Evolutionary conservation across 2,113 vertebrate genomes (phyloP).

Genomic region (Nannobrachium achirus): DNA sequence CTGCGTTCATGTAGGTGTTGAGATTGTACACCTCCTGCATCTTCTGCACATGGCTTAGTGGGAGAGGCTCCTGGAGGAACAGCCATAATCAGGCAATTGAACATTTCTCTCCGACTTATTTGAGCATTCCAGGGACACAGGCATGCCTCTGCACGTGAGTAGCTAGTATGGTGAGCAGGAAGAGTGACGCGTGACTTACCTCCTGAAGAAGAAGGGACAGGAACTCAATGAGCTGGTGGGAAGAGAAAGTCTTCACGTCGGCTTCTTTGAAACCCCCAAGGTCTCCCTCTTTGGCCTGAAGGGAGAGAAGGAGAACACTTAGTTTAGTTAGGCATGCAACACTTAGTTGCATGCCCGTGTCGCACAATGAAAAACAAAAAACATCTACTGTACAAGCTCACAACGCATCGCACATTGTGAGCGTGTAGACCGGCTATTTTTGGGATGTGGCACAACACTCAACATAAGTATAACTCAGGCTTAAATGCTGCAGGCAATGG

Average conservation of each 20-base stretch:
- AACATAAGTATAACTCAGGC: no score
- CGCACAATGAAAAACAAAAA: no score
- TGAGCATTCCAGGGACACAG: no score
- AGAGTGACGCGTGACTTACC: no score
- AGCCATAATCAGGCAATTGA: background rate
- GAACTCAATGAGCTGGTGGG: conserved; percentile 92
- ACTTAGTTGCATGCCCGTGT: no score
- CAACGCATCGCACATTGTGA: no score
- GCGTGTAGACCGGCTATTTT: no score
- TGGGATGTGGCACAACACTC: no score
- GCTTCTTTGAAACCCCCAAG: conserved; percentile 80
- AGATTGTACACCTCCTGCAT: conserved; percentile 94
- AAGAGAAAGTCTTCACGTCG: conserved; percentile 88
- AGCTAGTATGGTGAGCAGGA: no score
- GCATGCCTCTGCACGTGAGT: no score
- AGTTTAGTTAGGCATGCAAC: no score
- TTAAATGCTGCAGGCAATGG: background rate
- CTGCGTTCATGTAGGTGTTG: conserved; percentile 86
- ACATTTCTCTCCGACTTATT: background rate
- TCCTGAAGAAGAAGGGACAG: conserved; percentile 87
- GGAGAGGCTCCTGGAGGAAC: conserved; percentile 83
- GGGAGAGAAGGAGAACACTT: background rate
- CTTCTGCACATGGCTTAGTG: conserved; percentile 86
- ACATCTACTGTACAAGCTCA: no score
- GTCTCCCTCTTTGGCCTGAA: conserved; percentile 86